These are phyloP conservation scores for Lithobates pipiens DNA, from an alignment of 2,797 vertebrate species.

Conservation along the genomic window DNA sequence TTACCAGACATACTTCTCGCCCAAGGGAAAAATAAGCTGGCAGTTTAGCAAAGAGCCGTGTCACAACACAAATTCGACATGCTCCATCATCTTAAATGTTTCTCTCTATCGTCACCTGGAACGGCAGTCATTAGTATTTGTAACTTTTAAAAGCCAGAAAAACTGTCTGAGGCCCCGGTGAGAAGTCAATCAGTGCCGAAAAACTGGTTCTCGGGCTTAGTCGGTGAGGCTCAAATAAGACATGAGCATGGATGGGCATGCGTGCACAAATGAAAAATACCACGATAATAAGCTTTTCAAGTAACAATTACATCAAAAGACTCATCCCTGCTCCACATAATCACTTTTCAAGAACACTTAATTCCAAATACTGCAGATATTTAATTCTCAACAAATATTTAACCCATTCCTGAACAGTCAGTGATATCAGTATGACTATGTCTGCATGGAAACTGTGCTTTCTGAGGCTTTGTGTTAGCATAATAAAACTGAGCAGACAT, in stretches of 20 bases:
- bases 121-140: slow-evolving; percentile 26
- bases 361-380: background rate
- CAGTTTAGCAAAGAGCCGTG: slow-evolving; percentile 23
- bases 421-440: background rate
- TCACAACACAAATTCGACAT: slow-evolving; percentile 38
- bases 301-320: slow-evolving; percentile 26
- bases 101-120: slow-evolving; percentile 17
- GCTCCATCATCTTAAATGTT: slow-evolving; percentile 32
- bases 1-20: slow-evolving; percentile 32
- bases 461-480: too few relatives aligned
- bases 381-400: background rate
- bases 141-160: background rate
- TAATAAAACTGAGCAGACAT: too few relatives aligned
- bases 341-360: background rate
- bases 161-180: background rate
- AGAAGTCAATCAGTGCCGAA: slow-evolving; percentile 1
- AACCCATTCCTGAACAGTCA: background rate
- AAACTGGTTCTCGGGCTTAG: slow-evolving; percentile 21
- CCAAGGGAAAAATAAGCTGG: slow-evolving; percentile 29
- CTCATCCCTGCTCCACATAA: background rate
- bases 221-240: background rate
- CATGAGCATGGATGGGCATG: slow-evolving; percentile 22
- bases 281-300: slow-evolving; percentile 22
- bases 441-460: too few relatives aligned
- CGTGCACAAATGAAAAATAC: slow-evolving; percentile 37